Conservation (phyloP, 2,888 invertebrate genomes). For the Adelphocoris suturalis region DNA sequence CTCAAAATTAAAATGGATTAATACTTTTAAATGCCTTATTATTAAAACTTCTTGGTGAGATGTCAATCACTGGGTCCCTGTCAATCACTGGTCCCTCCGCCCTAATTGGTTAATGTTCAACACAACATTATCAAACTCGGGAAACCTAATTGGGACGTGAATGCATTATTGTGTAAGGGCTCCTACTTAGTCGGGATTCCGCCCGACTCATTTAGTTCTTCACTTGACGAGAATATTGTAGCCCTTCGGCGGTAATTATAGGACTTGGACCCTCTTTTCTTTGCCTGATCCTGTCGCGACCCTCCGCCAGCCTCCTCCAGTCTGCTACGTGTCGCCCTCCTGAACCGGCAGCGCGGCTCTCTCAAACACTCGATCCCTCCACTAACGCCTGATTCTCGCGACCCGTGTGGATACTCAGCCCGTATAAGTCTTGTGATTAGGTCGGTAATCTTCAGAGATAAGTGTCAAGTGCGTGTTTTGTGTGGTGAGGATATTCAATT, state of each 20-base stretch:
- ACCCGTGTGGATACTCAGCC: neutral
- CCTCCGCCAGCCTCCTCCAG: neutral
- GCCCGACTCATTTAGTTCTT: neutral
- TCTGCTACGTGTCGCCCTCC: neutral
- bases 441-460: neutral
- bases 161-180: too few relatives aligned
- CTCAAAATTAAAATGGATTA: too few relatives aligned
- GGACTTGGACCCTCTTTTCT: constrained; percentile 46
- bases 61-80: too few relatives aligned
- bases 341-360: neutral
- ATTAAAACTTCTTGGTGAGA: too few relatives aligned
- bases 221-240: neutral
- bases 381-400: neutral
- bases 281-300: neutral
- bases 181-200: too few relatives aligned
- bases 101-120: too few relatives aligned
- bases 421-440: neutral
- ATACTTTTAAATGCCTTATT: too few relatives aligned
- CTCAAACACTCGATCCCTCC: neutral
- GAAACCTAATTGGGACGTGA: too few relatives aligned
- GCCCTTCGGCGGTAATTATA: constrained; percentile 52
- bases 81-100: too few relatives aligned
- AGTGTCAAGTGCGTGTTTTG: neutral
- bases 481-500: too few relatives aligned
- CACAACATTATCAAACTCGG: too few relatives aligned